Conservation (phyloP, 2,113 vertebrate species). For the Pseudopipra pipra region DNA sequence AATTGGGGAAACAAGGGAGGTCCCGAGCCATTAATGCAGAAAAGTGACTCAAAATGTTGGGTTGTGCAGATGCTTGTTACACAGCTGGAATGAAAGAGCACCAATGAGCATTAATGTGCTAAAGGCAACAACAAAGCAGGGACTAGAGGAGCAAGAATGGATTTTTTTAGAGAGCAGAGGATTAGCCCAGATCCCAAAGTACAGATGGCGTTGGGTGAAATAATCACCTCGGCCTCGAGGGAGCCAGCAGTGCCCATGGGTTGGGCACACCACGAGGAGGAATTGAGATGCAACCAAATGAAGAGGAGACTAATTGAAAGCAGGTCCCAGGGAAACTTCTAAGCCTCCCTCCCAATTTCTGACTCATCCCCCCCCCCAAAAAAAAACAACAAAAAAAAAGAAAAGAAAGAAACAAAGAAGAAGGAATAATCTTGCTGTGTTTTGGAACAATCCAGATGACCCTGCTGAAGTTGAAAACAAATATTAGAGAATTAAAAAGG, state of each 20-base stretch:
- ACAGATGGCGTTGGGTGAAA: constrained; percentile 53
- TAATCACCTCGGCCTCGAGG: neutral
- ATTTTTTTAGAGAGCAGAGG: constrained; percentile 41
- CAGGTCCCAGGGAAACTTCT: constrained; percentile 35
- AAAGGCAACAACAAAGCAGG: neutral
- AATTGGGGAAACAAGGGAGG: neutral
- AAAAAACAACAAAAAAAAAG: too few relatives aligned
- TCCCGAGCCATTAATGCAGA: neutral
- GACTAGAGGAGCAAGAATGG: neutral
- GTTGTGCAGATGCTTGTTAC: neutral
- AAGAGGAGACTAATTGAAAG: neutral
- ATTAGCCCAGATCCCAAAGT: constrained; percentile 34
- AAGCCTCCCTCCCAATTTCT: neutral
- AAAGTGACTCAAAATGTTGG: neutral
- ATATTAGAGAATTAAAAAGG: neutral
- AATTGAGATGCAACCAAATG: neutral
- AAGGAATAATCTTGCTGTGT: neutral
- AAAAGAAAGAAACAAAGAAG: fast-evolving
- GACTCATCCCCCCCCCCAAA: neutral
- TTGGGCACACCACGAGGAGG: neutral
- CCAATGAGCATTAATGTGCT: neutral
- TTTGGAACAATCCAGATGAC: neutral
- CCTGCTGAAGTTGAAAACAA: neutral
- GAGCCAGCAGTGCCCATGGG: neutral
- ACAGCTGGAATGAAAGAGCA: neutral